A percentile compares a stretch with the other conserved stretches of the same genome.
Conservation (phyloP, 2,113 vertebrate genomes). For the Nycticebus coucang region DNA sequence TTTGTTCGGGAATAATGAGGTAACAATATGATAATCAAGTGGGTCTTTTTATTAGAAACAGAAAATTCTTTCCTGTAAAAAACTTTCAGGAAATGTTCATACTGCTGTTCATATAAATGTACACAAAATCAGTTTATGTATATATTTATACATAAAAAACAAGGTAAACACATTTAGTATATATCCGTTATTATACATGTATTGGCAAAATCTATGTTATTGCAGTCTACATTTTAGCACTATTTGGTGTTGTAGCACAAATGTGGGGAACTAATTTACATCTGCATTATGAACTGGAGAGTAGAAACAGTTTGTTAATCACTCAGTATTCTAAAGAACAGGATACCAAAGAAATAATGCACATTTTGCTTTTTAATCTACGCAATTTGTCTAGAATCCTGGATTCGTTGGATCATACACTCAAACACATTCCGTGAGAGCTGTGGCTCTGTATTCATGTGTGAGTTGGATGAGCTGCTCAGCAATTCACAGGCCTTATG, state of each 20-base stretch:
- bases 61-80: conserved; percentile 59
- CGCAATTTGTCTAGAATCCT: not conserved
- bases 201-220: not conserved
- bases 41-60: conserved; percentile 76
- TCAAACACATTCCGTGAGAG: not conserved
- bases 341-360: not conserved
- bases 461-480: not conserved
- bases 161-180: not conserved
- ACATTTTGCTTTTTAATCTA: not conserved
- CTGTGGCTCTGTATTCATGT: no score
- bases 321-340: not conserved
- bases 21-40: conserved; percentile 65
- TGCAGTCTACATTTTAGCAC: conserved; percentile 20
- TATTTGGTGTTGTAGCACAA: conserved; percentile 47
- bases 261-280: conserved; percentile 40
- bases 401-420: not conserved
- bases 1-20: conserved; percentile 64
- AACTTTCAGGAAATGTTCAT: conserved; percentile 36
- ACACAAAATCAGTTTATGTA: not conserved
- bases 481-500: not conserved
- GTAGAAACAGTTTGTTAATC: conserved; percentile 3
- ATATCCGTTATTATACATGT: not conserved
- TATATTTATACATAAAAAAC: conserved; percentile 2
- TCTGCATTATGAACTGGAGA: conserved; percentile 26
- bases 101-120: conserved; percentile 48